A percentile compares a stretch with the other conserved stretches of the same genome.
These are phyloP conservation scores for Galeopsomyia nigrocyanea DNA, from an alignment of 2,888 invertebrate genomes.

Conservation along the genomic window DNA sequence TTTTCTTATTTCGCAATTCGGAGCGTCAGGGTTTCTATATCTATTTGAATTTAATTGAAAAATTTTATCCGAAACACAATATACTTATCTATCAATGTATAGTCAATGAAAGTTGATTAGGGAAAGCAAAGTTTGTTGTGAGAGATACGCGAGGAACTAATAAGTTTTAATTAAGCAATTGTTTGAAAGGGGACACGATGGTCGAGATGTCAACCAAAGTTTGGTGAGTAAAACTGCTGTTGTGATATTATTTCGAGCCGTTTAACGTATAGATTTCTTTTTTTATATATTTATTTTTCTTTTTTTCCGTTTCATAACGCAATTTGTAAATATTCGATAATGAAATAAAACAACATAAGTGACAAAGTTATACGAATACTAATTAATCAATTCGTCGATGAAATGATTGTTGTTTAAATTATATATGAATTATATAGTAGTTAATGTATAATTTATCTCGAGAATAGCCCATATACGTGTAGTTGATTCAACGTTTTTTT, in stretches of 20 bases:
- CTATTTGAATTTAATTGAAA: not conserved
- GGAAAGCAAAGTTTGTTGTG: not conserved
- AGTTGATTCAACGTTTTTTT: slow-evolving; percentile 41
- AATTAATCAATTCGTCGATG: slow-evolving; percentile 18
- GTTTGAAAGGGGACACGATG: slow-evolving; percentile 45
- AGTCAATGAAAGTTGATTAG: slow-evolving; percentile 1
- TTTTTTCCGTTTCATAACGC: not conserved
- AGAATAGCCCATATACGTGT: slow-evolving; percentile 31
- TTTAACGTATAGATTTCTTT: slow-evolving; percentile 30
- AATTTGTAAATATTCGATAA: slow-evolving; percentile 28
- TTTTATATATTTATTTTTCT: slow-evolving; percentile 41
- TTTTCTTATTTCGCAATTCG: no score
- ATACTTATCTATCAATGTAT: slow-evolving; percentile 30
- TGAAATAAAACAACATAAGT: slow-evolving; percentile 22
- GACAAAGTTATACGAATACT: slow-evolving; percentile 30
- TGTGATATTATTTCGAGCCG: slow-evolving; percentile 55
- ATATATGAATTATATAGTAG: slow-evolving; percentile 31
- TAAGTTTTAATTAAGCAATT: slow-evolving; percentile 25
- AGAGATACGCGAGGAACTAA: slow-evolving; percentile 9
- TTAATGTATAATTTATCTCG: slow-evolving; percentile 45
- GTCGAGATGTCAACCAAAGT: slow-evolving; percentile 58
- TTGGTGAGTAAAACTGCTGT: slow-evolving; percentile 56
- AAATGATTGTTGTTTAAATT: slow-evolving; percentile 44
- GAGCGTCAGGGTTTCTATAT: slow-evolving; percentile 1
- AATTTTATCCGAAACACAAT: not conserved